Conservation (phyloP, 2,113 vertebrate genomes). For the Lampris megalopsis region DNA sequence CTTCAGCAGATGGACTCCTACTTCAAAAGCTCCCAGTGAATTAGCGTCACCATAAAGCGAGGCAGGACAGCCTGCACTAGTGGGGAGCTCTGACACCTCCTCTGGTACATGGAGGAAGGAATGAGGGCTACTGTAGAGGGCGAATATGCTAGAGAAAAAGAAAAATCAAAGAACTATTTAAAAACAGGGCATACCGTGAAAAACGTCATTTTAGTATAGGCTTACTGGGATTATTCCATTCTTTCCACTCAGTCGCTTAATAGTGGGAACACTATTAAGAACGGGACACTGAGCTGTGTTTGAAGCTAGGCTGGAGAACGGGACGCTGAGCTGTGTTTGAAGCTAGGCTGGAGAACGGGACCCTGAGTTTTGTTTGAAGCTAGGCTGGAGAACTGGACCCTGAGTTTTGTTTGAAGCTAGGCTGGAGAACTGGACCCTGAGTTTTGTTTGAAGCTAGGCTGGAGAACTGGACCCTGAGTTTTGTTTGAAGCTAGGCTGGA, state of each 20-base stretch:
- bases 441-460: no score
- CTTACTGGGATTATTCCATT: slow-evolving; percentile 13
- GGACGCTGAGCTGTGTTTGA: no score
- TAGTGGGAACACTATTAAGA: background rate
- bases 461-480: no score
- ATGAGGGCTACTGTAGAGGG: slow-evolving; percentile 11
- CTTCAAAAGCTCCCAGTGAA: slow-evolving; percentile 27
- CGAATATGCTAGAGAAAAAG: background rate
- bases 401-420: no score
- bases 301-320: background rate
- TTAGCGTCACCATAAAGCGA: slow-evolving; percentile 38
- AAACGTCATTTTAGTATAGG: background rate
- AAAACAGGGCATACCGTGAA: slow-evolving; percentile 17
- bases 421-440: no score
- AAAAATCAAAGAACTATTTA: slow-evolving; percentile 22
- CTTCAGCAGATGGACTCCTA: slow-evolving; percentile 3
- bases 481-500: no score
- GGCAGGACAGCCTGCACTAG: background rate
- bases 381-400: no score
- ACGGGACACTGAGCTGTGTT: slow-evolving; percentile 18
- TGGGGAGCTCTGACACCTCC: background rate
- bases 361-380: no score
- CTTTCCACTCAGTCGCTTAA: slow-evolving; percentile 15
- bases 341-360: no score
- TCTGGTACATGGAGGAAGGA: slow-evolving; percentile 4